Base-by-base conservation (phyloP, 1,140 invertebrate genomes). In the Streblospio benedicti region DNA sequence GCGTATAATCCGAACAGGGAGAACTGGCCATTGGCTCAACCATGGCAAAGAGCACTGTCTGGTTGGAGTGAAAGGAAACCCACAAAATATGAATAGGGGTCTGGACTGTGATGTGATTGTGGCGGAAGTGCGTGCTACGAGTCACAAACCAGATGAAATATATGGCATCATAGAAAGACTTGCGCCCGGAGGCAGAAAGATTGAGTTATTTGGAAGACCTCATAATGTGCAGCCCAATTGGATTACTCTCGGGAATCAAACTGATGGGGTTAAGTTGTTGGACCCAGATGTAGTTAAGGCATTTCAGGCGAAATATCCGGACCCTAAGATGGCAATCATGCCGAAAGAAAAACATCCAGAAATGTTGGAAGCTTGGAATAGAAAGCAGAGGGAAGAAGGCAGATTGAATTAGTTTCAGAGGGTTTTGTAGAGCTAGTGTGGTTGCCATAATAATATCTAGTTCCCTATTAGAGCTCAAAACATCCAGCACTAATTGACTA, bases 211-310 rank as follows among this genome's bases (percentile, higher is more conserved):
- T 79, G 95, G 95, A 0, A 78, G 95, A 54, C 93, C 93, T 4
- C 95, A 98, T 74, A 98, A 98, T 76, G 89, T 97, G 6, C 94
- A 97, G 75, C 93, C 94, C 0, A 98, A 97, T 77, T 98, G 94
- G 86, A 93, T 96, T 60, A 97, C 93, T 2, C 76, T 96, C 1
- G 93, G 93, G 0, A 96, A 96, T 80, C 93, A 96, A 80, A 84
- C 96, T 23, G 90, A 94, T 72, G 93, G 92, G n/a, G 91, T 96
- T 3, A 83, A 90, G 61, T 77, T 98, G 0, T 85, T 96, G 14
- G 94, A 98, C 79, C 90, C 91, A 3, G 90, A 93, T 65, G 79
- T 98, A 4, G 91, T 93, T 47, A 85, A 86, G 64, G 85, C 86
- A 44, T 97, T 95, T 74, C 87, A 87, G 68, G 90, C 91, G 72